These are phyloP conservation scores for Carcina quercana DNA, from an alignment of 2,888 invertebrate species.

Conservation along the genomic window DNA sequence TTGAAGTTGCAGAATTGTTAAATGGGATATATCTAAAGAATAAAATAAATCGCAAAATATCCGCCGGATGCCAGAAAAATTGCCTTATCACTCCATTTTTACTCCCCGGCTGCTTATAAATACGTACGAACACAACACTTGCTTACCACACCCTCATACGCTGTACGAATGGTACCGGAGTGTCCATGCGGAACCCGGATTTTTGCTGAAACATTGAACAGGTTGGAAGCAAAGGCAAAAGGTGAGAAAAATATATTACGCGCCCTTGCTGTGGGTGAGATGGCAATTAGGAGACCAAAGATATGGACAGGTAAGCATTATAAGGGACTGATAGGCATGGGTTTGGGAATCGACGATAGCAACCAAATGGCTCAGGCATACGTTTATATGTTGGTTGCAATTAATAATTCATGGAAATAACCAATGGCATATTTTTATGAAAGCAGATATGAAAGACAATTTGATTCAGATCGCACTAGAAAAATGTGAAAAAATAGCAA, in stretches of 20 bases:
- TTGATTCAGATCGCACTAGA: constrained; percentile 9
- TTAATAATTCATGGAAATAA: constrained; percentile 16
- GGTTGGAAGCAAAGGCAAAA: not conserved
- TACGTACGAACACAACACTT: constrained; percentile 5
- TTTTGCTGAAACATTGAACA: constrained; percentile 3
- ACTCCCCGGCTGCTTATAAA: constrained; percentile 7
- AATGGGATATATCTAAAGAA: constrained; percentile 5
- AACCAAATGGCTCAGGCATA: constrained; percentile 15
- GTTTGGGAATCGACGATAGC: constrained; percentile 10
- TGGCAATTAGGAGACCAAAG: constrained; percentile 18
- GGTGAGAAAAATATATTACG: constrained; percentile 7
- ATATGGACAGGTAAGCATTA: constrained; percentile 17
- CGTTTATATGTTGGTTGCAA: constrained; percentile 14
- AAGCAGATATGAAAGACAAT: constrained; percentile 10
- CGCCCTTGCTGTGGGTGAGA: constrained; percentile 14
- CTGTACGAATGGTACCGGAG: constrained; percentile 5
- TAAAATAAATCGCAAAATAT: not conserved
- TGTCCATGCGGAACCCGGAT: constrained; percentile 7
- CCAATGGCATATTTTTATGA: constrained; percentile 17
- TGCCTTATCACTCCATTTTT: constrained; percentile 3
- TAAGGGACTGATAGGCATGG: constrained; percentile 13
- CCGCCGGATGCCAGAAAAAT: not conserved
- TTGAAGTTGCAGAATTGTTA: constrained; percentile 6
- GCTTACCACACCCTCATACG: constrained; percentile 6
- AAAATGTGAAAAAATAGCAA: constrained; percentile 9